phyloP scores from a whole-genome alignment of 2,797 vertebrate species.

The Peromyscus melanophrys region DNA sequence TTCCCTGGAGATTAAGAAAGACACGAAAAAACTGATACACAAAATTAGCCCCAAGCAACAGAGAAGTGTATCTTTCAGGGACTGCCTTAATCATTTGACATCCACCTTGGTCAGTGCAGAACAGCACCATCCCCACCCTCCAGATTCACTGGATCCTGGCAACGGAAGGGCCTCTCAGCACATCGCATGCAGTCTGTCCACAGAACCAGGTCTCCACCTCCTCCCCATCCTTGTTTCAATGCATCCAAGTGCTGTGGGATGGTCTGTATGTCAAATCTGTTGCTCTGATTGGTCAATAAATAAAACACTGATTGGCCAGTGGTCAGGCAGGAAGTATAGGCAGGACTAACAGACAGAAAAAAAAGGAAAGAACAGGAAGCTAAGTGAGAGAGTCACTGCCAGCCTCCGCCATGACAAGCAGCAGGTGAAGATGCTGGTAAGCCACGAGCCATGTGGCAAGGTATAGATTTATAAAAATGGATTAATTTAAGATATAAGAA shows the following conservation, averaged over 20 bases:
- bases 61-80: neutral
- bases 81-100: neutral
- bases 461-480: too few species aligned
- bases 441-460: too few species aligned
- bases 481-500: too few species aligned
- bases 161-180: neutral
- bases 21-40: neutral
- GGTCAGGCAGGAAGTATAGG: too few species aligned
- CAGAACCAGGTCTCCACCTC: neutral
- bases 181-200: neutral
- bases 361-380: too few species aligned
- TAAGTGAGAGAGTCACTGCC: too few species aligned
- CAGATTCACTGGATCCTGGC: neutral
- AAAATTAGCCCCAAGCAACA: constrained; percentile 34
- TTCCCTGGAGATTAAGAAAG: neutral
- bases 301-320: too few species aligned
- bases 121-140: neutral
- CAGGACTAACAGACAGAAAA: too few species aligned
- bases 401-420: too few species aligned
- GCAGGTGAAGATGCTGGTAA: too few species aligned
- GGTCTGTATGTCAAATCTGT: too few species aligned
- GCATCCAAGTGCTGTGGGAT: neutral
- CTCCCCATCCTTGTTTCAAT: neutral
- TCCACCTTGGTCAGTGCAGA: neutral
- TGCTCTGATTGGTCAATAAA: too few species aligned